These are phyloP conservation scores for Trachelus iudaicus DNA, from an alignment of 2,888 invertebrate genomes.

Conservation along the genomic window DNA sequence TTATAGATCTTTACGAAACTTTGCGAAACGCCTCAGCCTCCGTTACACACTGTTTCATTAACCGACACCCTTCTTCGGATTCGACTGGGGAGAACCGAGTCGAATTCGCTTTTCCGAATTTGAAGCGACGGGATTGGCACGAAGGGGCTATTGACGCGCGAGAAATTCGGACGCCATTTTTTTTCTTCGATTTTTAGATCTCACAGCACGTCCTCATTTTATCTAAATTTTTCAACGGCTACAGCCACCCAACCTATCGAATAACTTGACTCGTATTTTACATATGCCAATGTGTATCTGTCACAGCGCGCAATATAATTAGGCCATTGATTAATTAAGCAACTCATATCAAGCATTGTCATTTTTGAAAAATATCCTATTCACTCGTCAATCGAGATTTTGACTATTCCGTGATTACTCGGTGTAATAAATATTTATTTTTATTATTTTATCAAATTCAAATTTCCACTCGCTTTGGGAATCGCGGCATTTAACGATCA, in stretches of 20 bases:
- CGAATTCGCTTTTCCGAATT: not conserved
- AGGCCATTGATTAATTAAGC: not conserved
- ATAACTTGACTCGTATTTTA: not conserved
- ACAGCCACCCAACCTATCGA: not conserved
- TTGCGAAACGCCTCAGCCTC: conserved; percentile 47
- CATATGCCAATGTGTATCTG: not conserved
- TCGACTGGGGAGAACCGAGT: not conserved
- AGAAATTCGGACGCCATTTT: not conserved
- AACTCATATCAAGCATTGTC: not conserved
- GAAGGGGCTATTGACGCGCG: not conserved
- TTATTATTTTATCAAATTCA: not conserved
- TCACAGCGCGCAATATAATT: not conserved
- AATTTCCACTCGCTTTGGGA: not conserved
- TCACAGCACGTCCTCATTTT: not conserved
- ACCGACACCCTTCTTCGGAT: not conserved
- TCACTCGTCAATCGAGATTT: not conserved
- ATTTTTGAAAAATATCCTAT: not conserved
- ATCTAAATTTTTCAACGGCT: not conserved
- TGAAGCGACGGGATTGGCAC: not conserved
- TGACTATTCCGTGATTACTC: not conserved
- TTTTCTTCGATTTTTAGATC: not conserved
- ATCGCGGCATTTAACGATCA: not conserved
- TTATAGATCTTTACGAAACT: conserved; percentile 62
- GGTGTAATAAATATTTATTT: not conserved
- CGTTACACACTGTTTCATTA: not conserved